These are phyloP conservation scores for Scyliorhinus canicula DNA, from an alignment of 2,797 vertebrate genomes.

Conservation along the genomic window DNA sequence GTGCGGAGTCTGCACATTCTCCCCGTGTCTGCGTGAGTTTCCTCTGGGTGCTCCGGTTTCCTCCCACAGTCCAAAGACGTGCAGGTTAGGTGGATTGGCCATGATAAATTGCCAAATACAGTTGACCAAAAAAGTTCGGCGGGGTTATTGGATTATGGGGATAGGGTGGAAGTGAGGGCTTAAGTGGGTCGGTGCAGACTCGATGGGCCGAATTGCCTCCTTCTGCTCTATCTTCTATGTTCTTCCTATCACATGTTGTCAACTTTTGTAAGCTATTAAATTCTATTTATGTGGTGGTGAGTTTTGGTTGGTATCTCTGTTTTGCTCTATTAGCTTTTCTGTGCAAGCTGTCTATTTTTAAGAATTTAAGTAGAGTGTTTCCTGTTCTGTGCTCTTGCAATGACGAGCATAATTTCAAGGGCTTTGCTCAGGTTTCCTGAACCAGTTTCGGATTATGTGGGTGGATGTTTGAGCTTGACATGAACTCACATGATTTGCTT, in stretches of 20 bases:
- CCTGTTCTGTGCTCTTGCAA: slow-evolving; percentile 8
- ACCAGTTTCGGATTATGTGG: not conserved
- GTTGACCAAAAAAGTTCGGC: no score
- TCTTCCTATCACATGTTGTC: not conserved
- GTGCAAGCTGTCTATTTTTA: slow-evolving; percentile 32
- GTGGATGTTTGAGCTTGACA: not conserved
- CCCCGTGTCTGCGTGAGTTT: no score
- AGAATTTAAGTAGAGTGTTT: not conserved
- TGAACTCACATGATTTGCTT: not conserved
- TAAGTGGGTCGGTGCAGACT: no score
- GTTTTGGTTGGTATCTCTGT: not conserved
- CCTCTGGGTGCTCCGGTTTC: no score
- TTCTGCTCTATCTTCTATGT: no score
- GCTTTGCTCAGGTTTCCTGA: slow-evolving; percentile 7
- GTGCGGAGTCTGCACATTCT: no score
- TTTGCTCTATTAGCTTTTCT: not conserved
- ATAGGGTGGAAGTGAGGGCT: no score
- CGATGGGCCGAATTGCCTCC: no score
- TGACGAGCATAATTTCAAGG: not conserved
- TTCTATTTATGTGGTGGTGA: not conserved
- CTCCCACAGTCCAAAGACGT: no score
- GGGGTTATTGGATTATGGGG: no score
- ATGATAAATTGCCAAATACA: no score
- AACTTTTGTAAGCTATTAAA: not conserved
- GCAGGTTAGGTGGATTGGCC: no score